phyloP scores from a whole-genome alignment of 2,888 invertebrate genomes.

The Limnephilus marmoratus region DNA sequence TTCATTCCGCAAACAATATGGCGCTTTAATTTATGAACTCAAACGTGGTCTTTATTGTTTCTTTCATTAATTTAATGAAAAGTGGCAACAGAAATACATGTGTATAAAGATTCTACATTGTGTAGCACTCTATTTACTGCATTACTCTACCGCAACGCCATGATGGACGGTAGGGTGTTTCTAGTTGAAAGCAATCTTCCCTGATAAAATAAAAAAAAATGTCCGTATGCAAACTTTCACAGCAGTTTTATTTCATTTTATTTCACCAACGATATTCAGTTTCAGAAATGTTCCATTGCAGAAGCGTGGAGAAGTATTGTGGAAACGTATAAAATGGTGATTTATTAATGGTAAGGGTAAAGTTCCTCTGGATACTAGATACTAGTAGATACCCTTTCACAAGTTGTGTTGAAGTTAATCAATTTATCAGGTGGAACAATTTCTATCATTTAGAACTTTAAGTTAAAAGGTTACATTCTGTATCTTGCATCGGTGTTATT shows the following conservation, averaged over 20 bases:
- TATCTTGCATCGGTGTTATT: not conserved
- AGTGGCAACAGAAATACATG: not conserved
- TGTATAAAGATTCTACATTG: not conserved
- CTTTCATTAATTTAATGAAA: not conserved
- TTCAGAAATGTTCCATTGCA: not conserved
- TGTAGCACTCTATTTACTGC: not conserved
- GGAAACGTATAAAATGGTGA: not conserved
- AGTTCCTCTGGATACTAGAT: not conserved
- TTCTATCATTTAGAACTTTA: not conserved
- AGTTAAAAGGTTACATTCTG: not conserved
- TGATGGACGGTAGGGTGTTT: not conserved
- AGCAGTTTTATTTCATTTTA: not conserved
- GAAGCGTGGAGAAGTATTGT: not conserved
- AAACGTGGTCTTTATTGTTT: not conserved
- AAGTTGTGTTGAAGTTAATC: not conserved
- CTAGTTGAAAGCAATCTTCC: not conserved
- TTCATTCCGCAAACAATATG: not conserved
- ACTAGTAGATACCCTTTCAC: not conserved
- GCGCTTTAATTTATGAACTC: not conserved
- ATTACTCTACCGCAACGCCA: not conserved
- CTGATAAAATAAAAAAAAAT: not conserved
- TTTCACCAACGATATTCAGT: not conserved
- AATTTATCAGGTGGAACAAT: not conserved
- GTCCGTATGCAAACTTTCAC: not conserved
- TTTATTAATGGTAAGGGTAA: not conserved